These are phyloP conservation scores for Parnassius smintheus DNA, from an alignment of 2,888 invertebrate species.

Conservation along the genomic window DNA sequence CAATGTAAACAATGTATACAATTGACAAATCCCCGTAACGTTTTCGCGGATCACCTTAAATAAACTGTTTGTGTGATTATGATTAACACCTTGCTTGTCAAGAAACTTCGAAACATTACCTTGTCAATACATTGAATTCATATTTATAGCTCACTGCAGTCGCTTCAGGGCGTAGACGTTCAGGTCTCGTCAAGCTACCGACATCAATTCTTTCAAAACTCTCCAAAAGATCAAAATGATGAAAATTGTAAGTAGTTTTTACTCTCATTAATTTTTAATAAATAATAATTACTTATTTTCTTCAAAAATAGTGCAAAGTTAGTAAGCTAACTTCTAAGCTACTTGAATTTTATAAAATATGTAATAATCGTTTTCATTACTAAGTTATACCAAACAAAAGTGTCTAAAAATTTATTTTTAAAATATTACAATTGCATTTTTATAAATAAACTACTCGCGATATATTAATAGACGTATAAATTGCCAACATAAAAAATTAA, in stretches of 20 bases:
- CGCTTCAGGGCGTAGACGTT: constrained; percentile 60
- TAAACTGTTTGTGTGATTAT: constrained; percentile 75
- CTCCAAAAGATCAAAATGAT: constrained; percentile 53
- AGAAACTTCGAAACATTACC: constrained; percentile 68
- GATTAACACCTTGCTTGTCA: constrained; percentile 75
- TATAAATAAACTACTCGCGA: too few relatives aligned
- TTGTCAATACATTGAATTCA: constrained; percentile 65
- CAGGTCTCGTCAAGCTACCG: constrained; percentile 54
- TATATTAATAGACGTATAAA: too few relatives aligned
- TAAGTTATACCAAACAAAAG: too few relatives aligned
- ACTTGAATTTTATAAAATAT: too few relatives aligned
- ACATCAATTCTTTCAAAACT: constrained; percentile 44
- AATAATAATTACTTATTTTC: too few relatives aligned
- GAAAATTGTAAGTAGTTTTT: constrained; percentile 65
- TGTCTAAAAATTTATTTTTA: too few relatives aligned
- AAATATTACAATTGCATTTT: too few relatives aligned
- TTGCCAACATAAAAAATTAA: too few relatives aligned
- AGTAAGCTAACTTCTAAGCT: too few relatives aligned
- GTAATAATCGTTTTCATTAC: too few relatives aligned
- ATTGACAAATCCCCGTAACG: constrained; percentile 72
- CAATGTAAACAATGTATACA: constrained; percentile 68
- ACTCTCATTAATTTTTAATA: constrained; percentile 11
- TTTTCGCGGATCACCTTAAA: constrained; percentile 72
- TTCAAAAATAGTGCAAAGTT: too few relatives aligned
- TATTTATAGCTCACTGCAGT: constrained; percentile 68